Conservation (phyloP, 1,140 invertebrate species). For the Dendrolimus kikuchii region DNA sequence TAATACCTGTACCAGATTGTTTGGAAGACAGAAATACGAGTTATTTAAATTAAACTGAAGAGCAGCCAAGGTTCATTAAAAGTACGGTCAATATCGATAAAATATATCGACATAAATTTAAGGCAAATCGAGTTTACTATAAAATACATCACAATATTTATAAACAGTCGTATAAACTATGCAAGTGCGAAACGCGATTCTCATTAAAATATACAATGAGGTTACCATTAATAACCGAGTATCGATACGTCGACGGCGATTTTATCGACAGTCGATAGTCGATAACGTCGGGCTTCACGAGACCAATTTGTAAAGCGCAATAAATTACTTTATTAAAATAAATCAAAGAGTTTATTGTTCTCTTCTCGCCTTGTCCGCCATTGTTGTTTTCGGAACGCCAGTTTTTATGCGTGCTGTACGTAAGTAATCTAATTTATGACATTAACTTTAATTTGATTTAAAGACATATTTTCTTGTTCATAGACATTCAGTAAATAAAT, state of each 20-base stretch:
- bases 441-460: neutral
- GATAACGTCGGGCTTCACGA: conserved; percentile 41
- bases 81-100: too few relatives aligned
- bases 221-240: conserved; percentile 49
- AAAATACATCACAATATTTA: too few relatives aligned
- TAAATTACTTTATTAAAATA: conserved; percentile 69
- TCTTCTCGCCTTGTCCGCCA: conserved; percentile 51
- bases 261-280: conserved; percentile 52
- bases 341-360: conserved; percentile 65
- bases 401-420: conserved; percentile 6
- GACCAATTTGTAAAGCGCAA: conserved; percentile 57
- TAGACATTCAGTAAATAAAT: too few relatives aligned
- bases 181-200: conserved; percentile 4
- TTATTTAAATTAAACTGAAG: too few relatives aligned
- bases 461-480: too few relatives aligned
- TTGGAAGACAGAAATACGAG: too few relatives aligned
- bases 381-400: conserved; percentile 37
- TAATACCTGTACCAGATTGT: too few relatives aligned
- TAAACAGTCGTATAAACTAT: too few relatives aligned
- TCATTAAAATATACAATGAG: conserved; percentile 51
- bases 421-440: neutral
- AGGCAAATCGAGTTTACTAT: too few relatives aligned
- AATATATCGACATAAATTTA: too few relatives aligned
- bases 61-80: too few relatives aligned
- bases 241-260: conserved; percentile 52